Evolutionary conservation across 2,888 invertebrate genomes (phyloP).

Genomic region (Spialia ferax): DNA sequence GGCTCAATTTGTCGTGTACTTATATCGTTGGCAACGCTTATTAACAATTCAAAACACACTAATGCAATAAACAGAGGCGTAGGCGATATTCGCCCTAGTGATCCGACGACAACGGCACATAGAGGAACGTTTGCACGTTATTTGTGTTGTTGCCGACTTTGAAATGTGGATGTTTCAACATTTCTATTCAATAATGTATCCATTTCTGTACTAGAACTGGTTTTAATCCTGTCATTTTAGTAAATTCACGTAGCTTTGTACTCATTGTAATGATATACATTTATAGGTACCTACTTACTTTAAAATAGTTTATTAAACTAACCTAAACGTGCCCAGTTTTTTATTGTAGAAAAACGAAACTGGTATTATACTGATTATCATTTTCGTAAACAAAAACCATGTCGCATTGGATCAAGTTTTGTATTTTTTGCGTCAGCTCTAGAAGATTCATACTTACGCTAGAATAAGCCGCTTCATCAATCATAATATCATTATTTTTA

Average conservation of each 20-base stretch:
- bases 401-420: neutral
- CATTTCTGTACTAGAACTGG: conserved; percentile 26
- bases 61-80: conserved; percentile 47
- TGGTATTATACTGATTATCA: neutral
- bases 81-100: conserved; percentile 49
- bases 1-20: conserved; percentile 45
- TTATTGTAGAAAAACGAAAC: neutral
- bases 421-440: neutral
- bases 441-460: neutral
- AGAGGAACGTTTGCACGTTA: conserved; percentile 36
- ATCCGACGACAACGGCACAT: conserved; percentile 27
- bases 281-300: neutral
- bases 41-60: conserved; percentile 46
- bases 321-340: too few relatives aligned
- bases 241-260: neutral
- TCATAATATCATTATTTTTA: neutral
- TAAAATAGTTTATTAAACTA: neutral
- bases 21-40: conserved; percentile 45
- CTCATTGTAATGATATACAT: conserved; percentile 8
- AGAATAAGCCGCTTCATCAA: neutral
- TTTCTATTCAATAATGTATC: conserved; percentile 36
- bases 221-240: conserved; percentile 18
- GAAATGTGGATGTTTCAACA: conserved; percentile 41
- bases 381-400: neutral
- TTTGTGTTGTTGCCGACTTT: conserved; percentile 37